Evolutionary conservation across 2,797 vertebrate genomes (phyloP), one percentile per base, ranked within the genome.

Genomic region (Tokudaia muenninki): DNA sequence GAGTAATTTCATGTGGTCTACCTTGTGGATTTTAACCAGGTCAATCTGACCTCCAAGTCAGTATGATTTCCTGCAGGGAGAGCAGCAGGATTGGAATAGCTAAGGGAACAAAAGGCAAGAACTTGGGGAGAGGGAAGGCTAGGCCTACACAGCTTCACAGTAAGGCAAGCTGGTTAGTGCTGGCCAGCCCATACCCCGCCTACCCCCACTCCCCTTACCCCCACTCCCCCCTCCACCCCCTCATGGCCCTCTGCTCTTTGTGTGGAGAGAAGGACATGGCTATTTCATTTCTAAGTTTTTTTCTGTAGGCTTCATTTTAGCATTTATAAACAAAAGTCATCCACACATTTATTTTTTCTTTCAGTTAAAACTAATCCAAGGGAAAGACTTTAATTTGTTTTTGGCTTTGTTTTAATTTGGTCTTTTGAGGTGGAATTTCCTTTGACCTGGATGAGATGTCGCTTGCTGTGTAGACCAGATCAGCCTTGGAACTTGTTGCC

Each of bases 301-400:
- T 70, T 26, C 41, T 65, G 34, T 82, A 47, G 70, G 29, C 31
- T 34, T 10, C 77, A 93, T 65, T 92, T 90, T 90, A 94, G 95
- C 52, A 96, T 74, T 10, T 12, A 44, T 11, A 95, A 26, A 90
- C 21, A 79, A 94, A 94, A 80, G 80, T 34, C 34, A 75, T 8
- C 16, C 67, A 78, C 77, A 80, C 59, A 70, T 47, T 82, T 80
- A 22, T 91, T 95, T 95, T 95, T 86, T 80, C 80, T 61, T 93
- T 82, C 44, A 70, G 13, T 92, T 94, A 95, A 95, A 96, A 95
- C 81, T 89, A 96, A 84, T 75, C 13, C 31, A 94, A 86, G 83
- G 9, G 9, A 70, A 90, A 94, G 26, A 82, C 22, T 87, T 8
- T 26, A 21, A 61, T 61, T 61, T 61, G 59, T 24, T 61, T 82